Percentiles rank a stretch among this genome's conserved stretches.
Conservation (phyloP, 2,797 vertebrate genomes). For the Onychomys leucogaster region DNA sequence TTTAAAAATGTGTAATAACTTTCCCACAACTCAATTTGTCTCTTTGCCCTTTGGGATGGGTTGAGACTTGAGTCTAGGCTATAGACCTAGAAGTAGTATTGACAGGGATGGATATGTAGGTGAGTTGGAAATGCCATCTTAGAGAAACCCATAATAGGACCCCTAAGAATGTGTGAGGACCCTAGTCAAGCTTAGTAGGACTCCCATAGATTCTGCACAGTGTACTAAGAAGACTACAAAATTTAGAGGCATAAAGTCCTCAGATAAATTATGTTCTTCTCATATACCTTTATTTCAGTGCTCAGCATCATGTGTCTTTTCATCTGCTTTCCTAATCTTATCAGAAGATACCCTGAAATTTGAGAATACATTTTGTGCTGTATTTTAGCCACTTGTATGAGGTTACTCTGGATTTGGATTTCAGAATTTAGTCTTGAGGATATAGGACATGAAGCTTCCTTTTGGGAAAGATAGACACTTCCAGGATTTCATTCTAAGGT, state of each 20-base stretch:
- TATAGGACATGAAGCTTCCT: conserved; percentile 19
- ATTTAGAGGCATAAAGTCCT: background rate
- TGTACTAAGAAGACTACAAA: background rate
- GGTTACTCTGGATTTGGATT: background rate
- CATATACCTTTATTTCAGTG: background rate
- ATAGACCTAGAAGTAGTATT: conserved; percentile 2
- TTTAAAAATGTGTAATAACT: background rate
- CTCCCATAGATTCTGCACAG: background rate
- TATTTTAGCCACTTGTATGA: background rate
- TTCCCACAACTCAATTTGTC: background rate
- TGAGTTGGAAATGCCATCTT: background rate
- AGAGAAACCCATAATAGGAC: background rate
- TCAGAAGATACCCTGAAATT: background rate
- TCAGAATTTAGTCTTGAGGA: background rate
- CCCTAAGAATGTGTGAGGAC: background rate
- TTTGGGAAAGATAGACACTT: conserved; percentile 2
- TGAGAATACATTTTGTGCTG: background rate
- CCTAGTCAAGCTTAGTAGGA: background rate
- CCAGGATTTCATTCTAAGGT: conserved; percentile 35
- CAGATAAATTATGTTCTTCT: background rate
- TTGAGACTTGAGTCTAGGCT: conserved; percentile 7
- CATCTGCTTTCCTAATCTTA: background rate
- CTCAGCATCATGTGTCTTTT: conserved; percentile 1
- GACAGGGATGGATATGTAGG: background rate
- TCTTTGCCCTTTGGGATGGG: background rate